Base-by-base conservation (phyloP, 2,113 vertebrate genomes). In the Notarius lentiginosus region DNA sequence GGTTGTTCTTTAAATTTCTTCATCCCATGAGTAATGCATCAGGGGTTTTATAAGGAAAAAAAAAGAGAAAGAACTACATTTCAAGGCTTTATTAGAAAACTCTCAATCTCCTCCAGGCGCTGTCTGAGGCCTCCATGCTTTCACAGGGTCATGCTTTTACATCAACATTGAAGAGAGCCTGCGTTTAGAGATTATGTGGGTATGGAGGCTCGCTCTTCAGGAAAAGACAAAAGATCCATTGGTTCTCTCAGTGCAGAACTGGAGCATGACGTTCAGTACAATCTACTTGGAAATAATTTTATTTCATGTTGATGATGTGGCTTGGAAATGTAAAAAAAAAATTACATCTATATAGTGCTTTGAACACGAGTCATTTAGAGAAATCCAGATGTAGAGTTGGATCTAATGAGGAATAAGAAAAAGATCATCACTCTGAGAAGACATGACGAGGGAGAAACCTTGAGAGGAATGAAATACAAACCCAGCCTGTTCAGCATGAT, bases 81-180 rank as follows among this genome's bases (percentile, higher is more conserved):
- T 76, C 86, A 75, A 58, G 14, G 49, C 83, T 86, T 88, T 88
- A 84, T 90, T 88, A 88, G 51, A 82, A 86, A 80, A 41, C 70
- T 49, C 79, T 76, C 63, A 17, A n/a, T 77, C 9, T 84, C 60
- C 89, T 86, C 47, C 84, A 82, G 87, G 84, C 87, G 63, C 22
- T 84, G 86, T 90, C 81, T 70, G 63, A 56, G 41, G 70, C 66
- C 41, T 89, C 27, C 49, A 51, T 22, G 55, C 63, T 86, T 88
- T 72, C 65, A 86, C 73, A 80, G 79, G 53, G 70, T 83, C 70
- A 63, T 49, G 58, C 55, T 87, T 72, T 63, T 30, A 60, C 60
- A 34, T 61, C 14, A n/a, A 34, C 79, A 61, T 9, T 34, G 53
- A 79, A 61, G 51, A 70, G 30, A 86, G 24, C 1, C 34, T 56